Conservation (phyloP, 2,888 invertebrate genomes). For the Stratiomys singularior region DNA sequence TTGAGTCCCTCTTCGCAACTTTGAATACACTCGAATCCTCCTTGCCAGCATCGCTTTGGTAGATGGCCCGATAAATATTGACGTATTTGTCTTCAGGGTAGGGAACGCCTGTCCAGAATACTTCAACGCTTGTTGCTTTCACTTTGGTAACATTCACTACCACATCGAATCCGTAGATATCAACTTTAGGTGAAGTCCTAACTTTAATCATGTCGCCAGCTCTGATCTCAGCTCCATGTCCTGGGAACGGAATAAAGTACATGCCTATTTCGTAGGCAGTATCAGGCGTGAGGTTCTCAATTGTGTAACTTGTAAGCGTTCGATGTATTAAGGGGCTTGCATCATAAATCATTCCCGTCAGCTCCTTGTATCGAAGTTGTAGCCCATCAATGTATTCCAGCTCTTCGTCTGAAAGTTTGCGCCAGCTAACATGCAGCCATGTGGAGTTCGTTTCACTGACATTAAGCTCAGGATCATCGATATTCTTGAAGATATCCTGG, state of each 20-base stretch:
- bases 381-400: constrained; percentile 87
- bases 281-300: constrained; percentile 81
- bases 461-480: constrained; percentile 78
- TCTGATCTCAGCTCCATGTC: constrained; percentile 81
- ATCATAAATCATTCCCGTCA: constrained; percentile 83
- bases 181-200: constrained; percentile 74
- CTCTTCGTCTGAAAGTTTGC: constrained; percentile 82
- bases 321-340: constrained; percentile 86
- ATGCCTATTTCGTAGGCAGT: constrained; percentile 86
- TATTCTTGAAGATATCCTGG: constrained; percentile 66
- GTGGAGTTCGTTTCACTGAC: constrained; percentile 82
- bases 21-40: constrained; percentile 80
- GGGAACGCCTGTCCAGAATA: constrained; percentile 86
- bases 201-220: constrained; percentile 77
- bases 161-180: constrained; percentile 86
- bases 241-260: constrained; percentile 83
- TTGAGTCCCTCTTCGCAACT: constrained; percentile 78
- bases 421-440: constrained; percentile 82
- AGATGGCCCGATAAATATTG: constrained; percentile 87
- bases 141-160: constrained; percentile 79
- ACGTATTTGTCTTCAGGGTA: constrained; percentile 91
- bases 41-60: constrained; percentile 78
- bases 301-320: constrained; percentile 79
- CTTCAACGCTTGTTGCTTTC: constrained; percentile 80
- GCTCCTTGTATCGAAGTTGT: constrained; percentile 85